Conservation (phyloP, 2,797 vertebrate genomes). For the Cirrhinus mrigala region DNA sequence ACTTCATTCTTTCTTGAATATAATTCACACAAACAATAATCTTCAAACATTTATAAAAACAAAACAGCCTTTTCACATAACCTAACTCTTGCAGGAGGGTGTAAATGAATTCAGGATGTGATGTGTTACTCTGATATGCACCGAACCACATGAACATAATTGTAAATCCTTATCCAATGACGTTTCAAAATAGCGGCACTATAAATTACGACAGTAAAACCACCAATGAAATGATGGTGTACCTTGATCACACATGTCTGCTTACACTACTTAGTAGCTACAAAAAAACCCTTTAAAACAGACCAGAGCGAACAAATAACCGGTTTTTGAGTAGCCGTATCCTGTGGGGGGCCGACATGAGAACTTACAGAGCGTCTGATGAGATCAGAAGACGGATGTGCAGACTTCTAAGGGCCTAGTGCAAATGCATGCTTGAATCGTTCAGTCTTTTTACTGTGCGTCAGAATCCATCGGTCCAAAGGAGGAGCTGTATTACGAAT, state of each 20-base stretch:
- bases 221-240: not conserved
- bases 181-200: not conserved
- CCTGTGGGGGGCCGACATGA: not conserved
- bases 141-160: not conserved
- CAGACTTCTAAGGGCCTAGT: slow-evolving; percentile 53
- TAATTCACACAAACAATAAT: slow-evolving; percentile 17
- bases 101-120: not conserved
- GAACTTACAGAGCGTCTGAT: slow-evolving; percentile 7
- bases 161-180: not conserved
- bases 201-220: not conserved
- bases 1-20: not conserved
- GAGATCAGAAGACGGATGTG: slow-evolving; percentile 31
- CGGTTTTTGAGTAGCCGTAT: not conserved
- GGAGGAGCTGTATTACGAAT: slow-evolving; percentile 22
- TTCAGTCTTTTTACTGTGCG: not conserved
- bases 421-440: slow-evolving; percentile 52
- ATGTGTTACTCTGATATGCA: not conserved
- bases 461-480: slow-evolving; percentile 35
- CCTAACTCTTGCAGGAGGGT: not conserved
- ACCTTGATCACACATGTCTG: not conserved
- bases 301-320: slow-evolving; percentile 10
- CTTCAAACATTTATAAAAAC: slow-evolving; percentile 6
- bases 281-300: slow-evolving; percentile 35
- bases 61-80: not conserved
- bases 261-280: slow-evolving; percentile 48